Percentiles rank a stretch among this genome's conserved stretches.
Evolutionary conservation across 2,888 invertebrate species (phyloP).

Genomic region (Drosophila mayaguana): DNA sequence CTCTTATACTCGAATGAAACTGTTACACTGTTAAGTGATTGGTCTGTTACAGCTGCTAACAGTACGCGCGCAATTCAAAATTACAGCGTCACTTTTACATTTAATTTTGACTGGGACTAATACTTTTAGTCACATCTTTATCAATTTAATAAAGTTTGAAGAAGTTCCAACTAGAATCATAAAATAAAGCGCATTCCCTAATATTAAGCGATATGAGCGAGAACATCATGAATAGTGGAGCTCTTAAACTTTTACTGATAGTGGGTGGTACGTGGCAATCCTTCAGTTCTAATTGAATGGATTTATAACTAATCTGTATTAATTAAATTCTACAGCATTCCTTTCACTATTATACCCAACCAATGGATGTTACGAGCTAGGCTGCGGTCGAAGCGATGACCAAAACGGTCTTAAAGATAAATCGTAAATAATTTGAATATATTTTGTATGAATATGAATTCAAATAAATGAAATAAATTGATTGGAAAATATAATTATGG

Average conservation of each 20-base stretch:
- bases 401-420: no score
- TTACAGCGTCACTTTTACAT: neutral
- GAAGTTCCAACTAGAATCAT: neutral
- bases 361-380: no score
- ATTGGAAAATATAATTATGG: no score
- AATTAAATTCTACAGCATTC: neutral
- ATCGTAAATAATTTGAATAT: no score
- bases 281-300: neutral
- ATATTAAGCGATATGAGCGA: neutral
- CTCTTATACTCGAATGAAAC: neutral
- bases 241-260: neutral
- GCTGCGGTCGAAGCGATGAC: no score
- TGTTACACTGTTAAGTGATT: neutral
- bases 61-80: constrained; percentile 7
- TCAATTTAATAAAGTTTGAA: neutral
- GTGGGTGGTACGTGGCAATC: constrained; percentile 7
- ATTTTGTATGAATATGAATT: no score
- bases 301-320: neutral
- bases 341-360: neutral
- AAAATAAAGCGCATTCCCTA: neutral
- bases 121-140: constrained; percentile 1
- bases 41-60: neutral
- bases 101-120: neutral
- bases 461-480: no score
- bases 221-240: neutral